Conservation (phyloP, 2,888 invertebrate genomes). For the Baccha elongata region DNA sequence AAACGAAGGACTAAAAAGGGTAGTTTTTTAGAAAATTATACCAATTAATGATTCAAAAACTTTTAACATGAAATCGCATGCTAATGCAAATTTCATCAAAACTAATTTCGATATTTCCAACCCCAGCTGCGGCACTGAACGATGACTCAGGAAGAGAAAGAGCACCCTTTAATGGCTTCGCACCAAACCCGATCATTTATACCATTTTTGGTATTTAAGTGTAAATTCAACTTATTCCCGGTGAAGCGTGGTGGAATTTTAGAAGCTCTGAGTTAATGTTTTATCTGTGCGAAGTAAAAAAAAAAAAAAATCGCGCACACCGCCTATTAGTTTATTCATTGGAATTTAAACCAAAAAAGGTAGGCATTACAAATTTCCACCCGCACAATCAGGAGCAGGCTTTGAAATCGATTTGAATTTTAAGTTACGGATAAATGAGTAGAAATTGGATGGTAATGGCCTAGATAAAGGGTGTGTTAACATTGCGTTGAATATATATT, state of each 20-base stretch:
- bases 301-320: neutral
- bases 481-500: neutral
- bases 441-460: conserved; percentile 23
- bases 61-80: conserved; percentile 70
- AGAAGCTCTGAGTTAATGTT: conserved; percentile 15
- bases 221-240: conserved; percentile 41
- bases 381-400: conserved; percentile 28
- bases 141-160: neutral
- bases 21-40: conserved; percentile 49
- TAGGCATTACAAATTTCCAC: conserved; percentile 27
- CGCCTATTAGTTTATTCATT: conserved; percentile 13
- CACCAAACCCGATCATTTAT: neutral
- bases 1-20: conserved; percentile 29
- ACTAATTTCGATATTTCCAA: conserved; percentile 54
- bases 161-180: neutral
- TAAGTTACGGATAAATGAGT: conserved; percentile 10
- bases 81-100: conserved; percentile 70
- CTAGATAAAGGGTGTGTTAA: conserved; percentile 36
- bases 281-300: conserved; percentile 11
- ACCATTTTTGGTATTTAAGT: conserved; percentile 29
- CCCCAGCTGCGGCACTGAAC: too few relatives aligned
- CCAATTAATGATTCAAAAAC: conserved; percentile 70
- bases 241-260: conserved; percentile 8
- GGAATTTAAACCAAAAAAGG: conserved; percentile 20
- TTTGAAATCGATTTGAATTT: conserved; percentile 50